phyloP scores from a whole-genome alignment of 2,888 invertebrate genomes.

The Eupithecia inturbata region DNA sequence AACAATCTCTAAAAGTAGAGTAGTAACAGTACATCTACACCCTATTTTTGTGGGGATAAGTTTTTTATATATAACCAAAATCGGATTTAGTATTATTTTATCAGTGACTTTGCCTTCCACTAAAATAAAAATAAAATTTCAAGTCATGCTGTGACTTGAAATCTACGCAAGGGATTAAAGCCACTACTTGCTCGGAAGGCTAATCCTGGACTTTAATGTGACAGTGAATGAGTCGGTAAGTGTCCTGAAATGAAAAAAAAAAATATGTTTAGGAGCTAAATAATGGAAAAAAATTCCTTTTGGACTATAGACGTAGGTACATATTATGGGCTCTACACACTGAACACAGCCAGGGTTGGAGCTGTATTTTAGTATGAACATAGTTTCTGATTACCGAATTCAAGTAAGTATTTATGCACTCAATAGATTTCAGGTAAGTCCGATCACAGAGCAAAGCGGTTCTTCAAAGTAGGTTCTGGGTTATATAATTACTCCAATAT shows the following conservation, averaged over 20 bases:
- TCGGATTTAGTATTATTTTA: not conserved
- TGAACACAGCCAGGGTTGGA: not conserved
- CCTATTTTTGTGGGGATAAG: not conserved
- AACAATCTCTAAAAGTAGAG: too few relatives aligned
- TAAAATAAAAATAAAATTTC: too few relatives aligned
- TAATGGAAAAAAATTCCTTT: too few relatives aligned
- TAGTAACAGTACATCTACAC: too few relatives aligned
- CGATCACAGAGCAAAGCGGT: not conserved
- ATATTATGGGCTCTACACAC: too few relatives aligned
- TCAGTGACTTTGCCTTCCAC: not conserved
- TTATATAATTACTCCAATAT: not conserved
- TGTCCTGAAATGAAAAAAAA: too few relatives aligned
- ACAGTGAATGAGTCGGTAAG: too few relatives aligned
- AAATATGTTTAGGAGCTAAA: too few relatives aligned
- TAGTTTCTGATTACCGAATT: not conserved
- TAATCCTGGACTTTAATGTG: not conserved
- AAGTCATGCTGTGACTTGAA: conserved; percentile 22
- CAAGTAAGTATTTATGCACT: not conserved
- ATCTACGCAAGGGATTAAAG: conserved; percentile 22
- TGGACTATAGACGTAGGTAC: too few relatives aligned
- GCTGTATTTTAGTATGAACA: too few relatives aligned
- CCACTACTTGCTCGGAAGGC: conserved; percentile 1
- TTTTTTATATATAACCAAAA: not conserved
- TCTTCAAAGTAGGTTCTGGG: not conserved
- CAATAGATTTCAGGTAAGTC: not conserved